Base-by-base conservation (phyloP, 2,888 invertebrate genomes). In the Exephanes ischioxanthus region DNA sequence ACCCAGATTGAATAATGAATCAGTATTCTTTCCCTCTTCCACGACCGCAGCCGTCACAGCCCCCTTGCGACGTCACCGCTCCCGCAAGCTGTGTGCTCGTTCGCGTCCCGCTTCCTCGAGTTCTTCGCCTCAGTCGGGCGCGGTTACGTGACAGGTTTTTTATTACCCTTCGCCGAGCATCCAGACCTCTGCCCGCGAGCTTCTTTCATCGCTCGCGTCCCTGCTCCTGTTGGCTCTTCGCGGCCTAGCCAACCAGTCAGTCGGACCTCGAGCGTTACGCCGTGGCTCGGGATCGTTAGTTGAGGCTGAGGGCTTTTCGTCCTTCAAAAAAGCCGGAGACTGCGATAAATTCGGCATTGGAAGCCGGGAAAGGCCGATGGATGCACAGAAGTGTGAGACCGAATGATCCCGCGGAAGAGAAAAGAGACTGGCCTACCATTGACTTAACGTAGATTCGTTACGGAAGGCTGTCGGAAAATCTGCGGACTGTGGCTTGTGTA, bases 1-100 rank as follows among this genome's bases (percentile, higher is more conserved):
- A 94, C 94, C 94, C 94, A 94, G 94, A 95, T 95, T 95, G 95
- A 95, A 95, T 95, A 95, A 95, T 95, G 95, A 95, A 95, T 95
- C 95, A 95, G 95, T 94, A 95, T 95, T 95, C 95, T 95, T 95
- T 95, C 92, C 94, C 90, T 92, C 83, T 76, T 85, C 85, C 70
- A 80, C 58, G 55, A 72, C 85, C 55, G 41, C 79, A 76, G 70
- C 80, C n/a, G 80, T 91, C 89, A 89, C 89, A 89, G 87, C 79
- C 80, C 66, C 66, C 71, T 66, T 84, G 26, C 80, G 55, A 80
- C 73, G 76, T 84, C 45, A 3, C 14, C 16, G 45, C 3, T 48
- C 61, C 79, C 41, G 41, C 55, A 55, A 75, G 48, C 19, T 73
- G n/a, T 67, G 45, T 41, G 55, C 33, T 26, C 37, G 37, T 72